These are phyloP conservation scores for Peromyscus melanophrys DNA, from an alignment of 2,797 vertebrate species.

Conservation along the genomic window DNA sequence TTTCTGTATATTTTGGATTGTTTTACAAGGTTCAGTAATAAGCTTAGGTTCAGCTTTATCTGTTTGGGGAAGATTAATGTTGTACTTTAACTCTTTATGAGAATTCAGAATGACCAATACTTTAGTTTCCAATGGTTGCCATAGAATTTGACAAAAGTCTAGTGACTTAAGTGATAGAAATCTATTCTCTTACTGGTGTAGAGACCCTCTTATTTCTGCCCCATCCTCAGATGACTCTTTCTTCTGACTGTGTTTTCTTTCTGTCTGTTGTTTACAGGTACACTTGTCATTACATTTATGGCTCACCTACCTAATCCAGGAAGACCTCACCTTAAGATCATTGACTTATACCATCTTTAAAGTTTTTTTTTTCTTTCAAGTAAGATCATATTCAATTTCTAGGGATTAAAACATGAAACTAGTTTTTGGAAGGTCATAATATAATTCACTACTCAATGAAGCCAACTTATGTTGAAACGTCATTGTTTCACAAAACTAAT, in stretches of 20 bases:
- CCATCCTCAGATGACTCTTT: background rate
- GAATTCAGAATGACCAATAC: background rate
- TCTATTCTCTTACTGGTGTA: background rate
- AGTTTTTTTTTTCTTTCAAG: background rate
- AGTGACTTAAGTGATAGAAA: background rate
- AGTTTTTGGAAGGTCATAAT: background rate
- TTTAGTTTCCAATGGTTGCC: background rate
- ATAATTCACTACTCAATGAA: background rate
- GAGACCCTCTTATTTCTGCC: background rate
- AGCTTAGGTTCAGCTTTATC: background rate
- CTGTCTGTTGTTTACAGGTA: background rate
- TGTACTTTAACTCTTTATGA: background rate
- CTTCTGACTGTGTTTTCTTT: background rate
- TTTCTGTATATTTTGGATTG: background rate
- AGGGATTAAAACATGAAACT: background rate
- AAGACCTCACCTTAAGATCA: background rate
- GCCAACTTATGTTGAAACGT: background rate
- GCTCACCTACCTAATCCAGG: background rate
- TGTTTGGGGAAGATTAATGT: background rate
- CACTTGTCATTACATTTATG: background rate
- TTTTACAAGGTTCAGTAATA: background rate
- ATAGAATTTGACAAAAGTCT: background rate
- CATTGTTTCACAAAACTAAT: background rate
- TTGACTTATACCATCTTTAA: slow-evolving; percentile 1
- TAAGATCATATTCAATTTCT: background rate